These are phyloP conservation scores for Trigoniulus corallinus DNA, from an alignment of 1,140 invertebrate species.

Conservation along the genomic window DNA sequence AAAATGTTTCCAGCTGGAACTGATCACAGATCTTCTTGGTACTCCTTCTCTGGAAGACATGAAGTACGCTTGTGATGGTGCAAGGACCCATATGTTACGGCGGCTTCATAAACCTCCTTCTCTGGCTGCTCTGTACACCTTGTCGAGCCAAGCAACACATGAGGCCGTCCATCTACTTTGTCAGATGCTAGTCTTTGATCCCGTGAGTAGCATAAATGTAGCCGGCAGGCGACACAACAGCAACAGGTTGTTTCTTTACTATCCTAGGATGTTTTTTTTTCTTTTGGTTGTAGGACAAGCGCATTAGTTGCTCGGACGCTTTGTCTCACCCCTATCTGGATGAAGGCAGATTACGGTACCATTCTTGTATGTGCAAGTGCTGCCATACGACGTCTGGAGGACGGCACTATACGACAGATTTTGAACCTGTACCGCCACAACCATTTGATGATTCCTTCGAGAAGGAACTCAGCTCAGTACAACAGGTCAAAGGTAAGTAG, in stretches of 20 bases:
- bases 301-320: slow-evolving; percentile 85
- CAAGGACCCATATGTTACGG: slow-evolving; percentile 78
- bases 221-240: too few relatives aligned
- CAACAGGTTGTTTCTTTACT: neutral
- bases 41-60: slow-evolving; percentile 93
- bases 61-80: slow-evolving; percentile 89
- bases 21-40: slow-evolving; percentile 91
- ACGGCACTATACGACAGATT: slow-evolving; percentile 77
- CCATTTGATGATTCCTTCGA: slow-evolving; percentile 91
- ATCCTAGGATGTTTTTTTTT: neutral
- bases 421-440: slow-evolving; percentile 75
- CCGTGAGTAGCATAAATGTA: slow-evolving; percentile 67
- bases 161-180: slow-evolving; percentile 95
- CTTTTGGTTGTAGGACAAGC: slow-evolving; percentile 49
- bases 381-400: slow-evolving; percentile 55
- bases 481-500: slow-evolving; percentile 76
- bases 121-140: slow-evolving; percentile 74
- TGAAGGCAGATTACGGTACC: slow-evolving; percentile 91
- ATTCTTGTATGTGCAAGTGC: slow-evolving; percentile 99
- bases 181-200: slow-evolving; percentile 96
- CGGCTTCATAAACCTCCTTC: slow-evolving; percentile 74
- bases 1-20: slow-evolving; percentile 60
- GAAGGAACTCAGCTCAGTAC: slow-evolving; percentile 72
- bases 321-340: slow-evolving; percentile 92
- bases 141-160: slow-evolving; percentile 81